phyloP scores from a whole-genome alignment of 2,113 vertebrate genomes.

The Mustelus asterias region DNA sequence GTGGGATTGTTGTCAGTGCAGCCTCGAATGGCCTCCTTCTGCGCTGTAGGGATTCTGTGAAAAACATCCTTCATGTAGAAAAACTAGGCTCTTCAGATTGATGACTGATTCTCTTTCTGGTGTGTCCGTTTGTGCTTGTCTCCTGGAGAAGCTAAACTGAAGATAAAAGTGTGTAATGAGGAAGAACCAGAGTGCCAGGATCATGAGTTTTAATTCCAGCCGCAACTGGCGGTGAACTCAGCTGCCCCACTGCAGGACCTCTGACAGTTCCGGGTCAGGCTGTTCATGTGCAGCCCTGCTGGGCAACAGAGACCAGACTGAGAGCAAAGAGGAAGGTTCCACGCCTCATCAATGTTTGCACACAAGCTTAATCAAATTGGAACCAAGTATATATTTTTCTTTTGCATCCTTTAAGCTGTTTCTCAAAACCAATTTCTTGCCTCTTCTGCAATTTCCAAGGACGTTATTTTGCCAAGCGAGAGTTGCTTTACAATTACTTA shows the following conservation, averaged over 20 bases:
- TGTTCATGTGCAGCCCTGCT: neutral
- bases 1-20: too few relatives aligned
- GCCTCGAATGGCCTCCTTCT: too few relatives aligned
- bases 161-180: neutral
- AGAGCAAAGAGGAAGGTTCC: neutral
- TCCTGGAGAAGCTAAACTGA: neutral
- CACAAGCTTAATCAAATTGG: neutral
- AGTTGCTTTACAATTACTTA: neutral
- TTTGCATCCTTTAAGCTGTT: neutral
- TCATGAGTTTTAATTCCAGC: slow-evolving; percentile 8
- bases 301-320: neutral
- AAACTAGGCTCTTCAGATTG: neutral
- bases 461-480: neutral
- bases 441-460: neutral
- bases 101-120: neutral
- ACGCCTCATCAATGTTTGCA: neutral
- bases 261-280: slow-evolving; percentile 1
- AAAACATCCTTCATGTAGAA: neutral
- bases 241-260: neutral
- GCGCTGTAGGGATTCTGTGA: too few relatives aligned
- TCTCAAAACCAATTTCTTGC: neutral
- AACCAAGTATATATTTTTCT: neutral
- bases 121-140: neutral
- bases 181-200: neutral
- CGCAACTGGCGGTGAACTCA: neutral